Evolutionary conservation across 2,888 invertebrate species (phyloP).

Genomic region (Diarsia mendica): DNA sequence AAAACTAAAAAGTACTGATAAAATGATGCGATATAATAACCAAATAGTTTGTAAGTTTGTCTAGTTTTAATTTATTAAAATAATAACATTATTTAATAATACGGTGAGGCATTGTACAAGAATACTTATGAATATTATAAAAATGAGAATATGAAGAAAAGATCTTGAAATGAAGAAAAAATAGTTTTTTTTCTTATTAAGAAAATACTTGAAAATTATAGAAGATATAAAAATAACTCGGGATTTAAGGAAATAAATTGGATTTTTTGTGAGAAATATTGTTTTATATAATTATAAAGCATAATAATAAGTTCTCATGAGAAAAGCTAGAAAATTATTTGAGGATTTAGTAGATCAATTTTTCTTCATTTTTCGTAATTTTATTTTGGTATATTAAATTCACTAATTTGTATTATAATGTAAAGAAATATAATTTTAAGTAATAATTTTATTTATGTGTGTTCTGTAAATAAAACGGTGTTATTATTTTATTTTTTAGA

Average conservation of each 20-base stretch:
- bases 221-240: no score
- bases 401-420: slow-evolving; percentile 37
- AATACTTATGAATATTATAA: slow-evolving; percentile 1
- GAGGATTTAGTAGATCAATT: background rate
- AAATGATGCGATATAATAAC: slow-evolving; percentile 78
- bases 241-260: no score
- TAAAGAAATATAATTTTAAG: slow-evolving; percentile 28
- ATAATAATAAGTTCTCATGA: no score
- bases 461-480: slow-evolving; percentile 56
- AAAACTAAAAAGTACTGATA: slow-evolving; percentile 55
- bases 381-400: slow-evolving; percentile 3
- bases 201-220: background rate
- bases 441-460: slow-evolving; percentile 58
- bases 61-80: slow-evolving; percentile 22
- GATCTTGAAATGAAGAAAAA: background rate
- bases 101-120: slow-evolving; percentile 45
- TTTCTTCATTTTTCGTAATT: background rate
- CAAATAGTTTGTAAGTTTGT: slow-evolving; percentile 71
- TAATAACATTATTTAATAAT: slow-evolving; percentile 26
- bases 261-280: no score
- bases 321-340: background rate
- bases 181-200: no score
- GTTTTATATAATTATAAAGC: no score
- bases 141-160: background rate
- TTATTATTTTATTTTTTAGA: slow-evolving; percentile 38